Evolutionary conservation across 2,113 vertebrate genomes (phyloP), one percentile per base, ranked within the genome.

Genomic region (Pelmatolapia mariae): DNA sequence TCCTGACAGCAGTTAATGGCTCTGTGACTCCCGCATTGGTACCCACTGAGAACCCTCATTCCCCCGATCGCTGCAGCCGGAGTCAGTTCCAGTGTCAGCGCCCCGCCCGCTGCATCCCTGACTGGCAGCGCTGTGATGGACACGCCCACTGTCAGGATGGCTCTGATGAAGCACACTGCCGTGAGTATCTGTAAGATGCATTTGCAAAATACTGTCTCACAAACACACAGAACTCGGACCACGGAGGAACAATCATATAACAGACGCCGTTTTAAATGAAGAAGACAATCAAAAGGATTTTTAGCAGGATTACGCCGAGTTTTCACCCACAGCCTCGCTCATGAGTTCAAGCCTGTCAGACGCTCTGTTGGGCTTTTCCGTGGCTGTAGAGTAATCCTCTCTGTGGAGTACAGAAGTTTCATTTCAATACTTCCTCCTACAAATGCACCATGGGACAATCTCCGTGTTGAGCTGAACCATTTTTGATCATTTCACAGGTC

Each of bases 121-220:
- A 97, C 94, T 99, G 98, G 98, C 98, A 97, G 93, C 96, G 94
- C 4, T 99, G 99, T 0, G 98, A 99, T 0, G 97, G 98, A 0
- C 96, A 87, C 6, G n/a, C 11, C 8, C 97, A 99, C 89, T 99
- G 99, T 90, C 96, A 94, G 91, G 98, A 98, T 0, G 96, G 97
- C 80, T 98, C 97, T 0, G 99, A 99, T 0, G 99, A 99, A 94
- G 93, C 94, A 82, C 95, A 83, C 82, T 99, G 99, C 92, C 98
- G 99, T 99, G 86, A 98, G 99, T 97, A 53, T 8, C 19, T 40
- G 24, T 11, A 5, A 7, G 0, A 5, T 53, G 3, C 43, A 43
- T 7, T 73, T 16, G 22, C 61, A 10, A n/a, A 13, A 38, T 0
- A 9, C n/a, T 15, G 10, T 56, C 22, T 15, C 19, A 24, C 22